These are phyloP conservation scores for Megalopta genalis DNA, from an alignment of 1,140 invertebrate genomes.

Conservation along the genomic window DNA sequence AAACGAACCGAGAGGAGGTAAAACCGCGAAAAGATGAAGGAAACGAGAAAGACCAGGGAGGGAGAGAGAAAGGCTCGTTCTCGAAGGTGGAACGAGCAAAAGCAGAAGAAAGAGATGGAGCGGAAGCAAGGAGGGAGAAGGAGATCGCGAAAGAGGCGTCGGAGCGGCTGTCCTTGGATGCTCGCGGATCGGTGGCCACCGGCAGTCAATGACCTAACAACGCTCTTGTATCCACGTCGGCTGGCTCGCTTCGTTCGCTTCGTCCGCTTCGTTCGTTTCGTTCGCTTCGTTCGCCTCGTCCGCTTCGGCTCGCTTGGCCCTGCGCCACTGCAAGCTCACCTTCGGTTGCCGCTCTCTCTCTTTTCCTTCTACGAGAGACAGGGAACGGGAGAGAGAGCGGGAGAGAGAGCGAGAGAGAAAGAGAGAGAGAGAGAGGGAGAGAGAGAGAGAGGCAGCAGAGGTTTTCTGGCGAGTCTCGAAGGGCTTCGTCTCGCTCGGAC, in stretches of 20 bases:
- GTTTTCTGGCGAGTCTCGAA: conserved; percentile 20
- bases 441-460: background rate
- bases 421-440: too few species aligned
- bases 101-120: background rate
- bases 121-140: conserved; percentile 14
- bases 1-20: conserved; percentile 6
- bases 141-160: conserved; percentile 49
- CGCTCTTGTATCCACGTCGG: conserved; percentile 61
- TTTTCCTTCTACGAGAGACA: too few species aligned
- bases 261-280: conserved; percentile 59
- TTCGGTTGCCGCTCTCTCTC: background rate
- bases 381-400: too few species aligned
- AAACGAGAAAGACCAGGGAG: background rate
- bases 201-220: conserved; percentile 77
- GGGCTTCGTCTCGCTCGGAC: conserved; percentile 4
- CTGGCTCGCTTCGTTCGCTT: conserved; percentile 54
- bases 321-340: conserved; percentile 46
- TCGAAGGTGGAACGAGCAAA: background rate
- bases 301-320: conserved; percentile 66
- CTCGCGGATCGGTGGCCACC: conserved; percentile 76
- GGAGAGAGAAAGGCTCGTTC: background rate
- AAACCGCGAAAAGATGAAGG: background rate
- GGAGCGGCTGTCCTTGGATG: conserved; percentile 77
- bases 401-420: too few species aligned
- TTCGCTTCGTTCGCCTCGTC: conserved; percentile 23